Conservation (phyloP, 2,113 vertebrate genomes). For the Parotia lawesii region DNA sequence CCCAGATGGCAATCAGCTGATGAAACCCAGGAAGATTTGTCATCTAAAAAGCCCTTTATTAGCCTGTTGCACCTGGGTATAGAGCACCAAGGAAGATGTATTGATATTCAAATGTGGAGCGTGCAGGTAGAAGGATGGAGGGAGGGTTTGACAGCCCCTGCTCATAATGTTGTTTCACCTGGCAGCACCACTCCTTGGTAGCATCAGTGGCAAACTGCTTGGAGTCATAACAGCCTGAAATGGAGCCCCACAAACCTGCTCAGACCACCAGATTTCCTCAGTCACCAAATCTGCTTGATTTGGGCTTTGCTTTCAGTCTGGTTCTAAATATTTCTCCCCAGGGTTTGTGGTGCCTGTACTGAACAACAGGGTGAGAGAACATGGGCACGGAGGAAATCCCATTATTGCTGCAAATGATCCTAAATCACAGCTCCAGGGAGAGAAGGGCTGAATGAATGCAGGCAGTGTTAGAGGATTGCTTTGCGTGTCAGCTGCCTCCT, state of each 20-base stretch:
- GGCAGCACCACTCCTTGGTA: not conserved
- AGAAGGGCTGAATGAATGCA: not conserved
- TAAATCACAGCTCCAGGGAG: not conserved
- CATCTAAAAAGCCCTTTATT: not conserved
- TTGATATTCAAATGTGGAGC: not conserved
- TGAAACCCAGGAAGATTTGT: not conserved
- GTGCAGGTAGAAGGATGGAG: not conserved
- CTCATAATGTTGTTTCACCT: not conserved
- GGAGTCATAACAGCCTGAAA: not conserved
- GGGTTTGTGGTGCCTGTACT: not conserved
- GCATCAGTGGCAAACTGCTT: not conserved
- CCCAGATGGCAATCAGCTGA: slow-evolving; percentile 57
- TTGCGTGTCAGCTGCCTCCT: not conserved
- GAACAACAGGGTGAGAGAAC: not conserved
- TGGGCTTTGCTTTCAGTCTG: not conserved
- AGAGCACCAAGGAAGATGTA: not conserved
- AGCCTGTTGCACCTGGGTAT: not conserved
- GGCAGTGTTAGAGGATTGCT: not conserved
- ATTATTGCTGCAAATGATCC: fast-evolving
- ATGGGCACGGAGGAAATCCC: not conserved
- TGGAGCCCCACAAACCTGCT: not conserved
- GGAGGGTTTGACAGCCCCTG: not conserved
- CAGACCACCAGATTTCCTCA: not conserved
- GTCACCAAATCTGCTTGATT: not conserved
- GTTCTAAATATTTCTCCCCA: not conserved